Evolutionary conservation across 2,113 vertebrate species (phyloP).

Genomic region (Lanius collurio): DNA sequence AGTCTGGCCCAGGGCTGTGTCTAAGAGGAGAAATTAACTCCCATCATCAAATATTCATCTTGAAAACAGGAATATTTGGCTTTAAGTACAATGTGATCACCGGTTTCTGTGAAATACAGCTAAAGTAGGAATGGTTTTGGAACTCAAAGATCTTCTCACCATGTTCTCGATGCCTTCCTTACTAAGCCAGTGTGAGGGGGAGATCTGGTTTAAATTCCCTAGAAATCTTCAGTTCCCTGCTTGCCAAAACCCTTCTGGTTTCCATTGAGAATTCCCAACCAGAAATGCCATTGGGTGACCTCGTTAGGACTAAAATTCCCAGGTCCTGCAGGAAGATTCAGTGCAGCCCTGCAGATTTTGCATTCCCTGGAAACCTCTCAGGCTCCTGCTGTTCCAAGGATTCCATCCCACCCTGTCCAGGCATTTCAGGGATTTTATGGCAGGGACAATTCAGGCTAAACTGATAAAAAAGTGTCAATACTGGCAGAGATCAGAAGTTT

Average conservation of each 20-base stretch:
- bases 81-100: neutral
- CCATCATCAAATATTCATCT: fast-evolving
- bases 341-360: neutral
- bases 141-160: neutral
- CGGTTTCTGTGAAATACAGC: neutral
- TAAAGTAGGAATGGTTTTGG: neutral
- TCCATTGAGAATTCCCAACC: neutral
- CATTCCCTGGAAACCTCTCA: neutral
- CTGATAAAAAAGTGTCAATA: neutral
- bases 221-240: neutral
- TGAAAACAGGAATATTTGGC: neutral
- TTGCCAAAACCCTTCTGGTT: neutral
- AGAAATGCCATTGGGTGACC: neutral
- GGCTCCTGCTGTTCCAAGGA: neutral
- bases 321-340: neutral
- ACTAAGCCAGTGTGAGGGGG: neutral
- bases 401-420: neutral
- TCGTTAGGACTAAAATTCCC: neutral
- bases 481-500: neutral
- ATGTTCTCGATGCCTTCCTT: neutral
- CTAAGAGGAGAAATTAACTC: neutral
- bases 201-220: neutral
- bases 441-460: neutral
- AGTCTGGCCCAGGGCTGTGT: neutral
- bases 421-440: neutral